A percentile compares a stretch with the other conserved stretches of the same genome.
Evolutionary conservation across 2,113 vertebrate species (phyloP).

Genomic region (Callocephalon fimbriatum): DNA sequence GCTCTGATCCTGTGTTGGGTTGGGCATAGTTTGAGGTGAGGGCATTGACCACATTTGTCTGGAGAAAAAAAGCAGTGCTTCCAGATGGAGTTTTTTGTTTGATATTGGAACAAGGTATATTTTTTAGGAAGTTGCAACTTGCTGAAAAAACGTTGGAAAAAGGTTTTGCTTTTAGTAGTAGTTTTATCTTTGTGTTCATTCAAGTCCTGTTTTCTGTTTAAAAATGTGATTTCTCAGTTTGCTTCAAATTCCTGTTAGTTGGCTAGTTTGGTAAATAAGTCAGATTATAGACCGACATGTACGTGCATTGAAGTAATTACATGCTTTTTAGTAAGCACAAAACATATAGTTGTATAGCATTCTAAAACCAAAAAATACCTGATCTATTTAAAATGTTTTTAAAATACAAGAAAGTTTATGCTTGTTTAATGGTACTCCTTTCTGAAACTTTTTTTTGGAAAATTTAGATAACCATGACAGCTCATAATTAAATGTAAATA

Average conservation of each 20-base stretch:
- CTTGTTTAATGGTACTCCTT: neutral
- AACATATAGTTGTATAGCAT: neutral
- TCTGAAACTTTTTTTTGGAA: neutral
- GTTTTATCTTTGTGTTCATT: neutral
- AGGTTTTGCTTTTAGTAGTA: neutral
- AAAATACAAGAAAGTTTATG: neutral
- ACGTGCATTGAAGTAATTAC: neutral
- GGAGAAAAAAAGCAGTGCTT: neutral
- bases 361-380: neutral
- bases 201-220: neutral
- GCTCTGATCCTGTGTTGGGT: neutral
- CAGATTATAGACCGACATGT: neutral
- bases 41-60: neutral
- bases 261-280: neutral
- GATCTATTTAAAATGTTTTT: neutral
- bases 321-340: neutral
- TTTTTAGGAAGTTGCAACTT: neutral
- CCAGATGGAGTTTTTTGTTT: neutral
- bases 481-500: neutral
- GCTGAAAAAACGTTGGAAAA: neutral
- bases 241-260: neutral
- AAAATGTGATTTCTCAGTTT: neutral
- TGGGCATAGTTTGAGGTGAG: neutral
- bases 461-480: neutral
- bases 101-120: neutral